Evolutionary conservation across 2,888 invertebrate species (phyloP).

Genomic region (Cotesia congregata): DNA sequence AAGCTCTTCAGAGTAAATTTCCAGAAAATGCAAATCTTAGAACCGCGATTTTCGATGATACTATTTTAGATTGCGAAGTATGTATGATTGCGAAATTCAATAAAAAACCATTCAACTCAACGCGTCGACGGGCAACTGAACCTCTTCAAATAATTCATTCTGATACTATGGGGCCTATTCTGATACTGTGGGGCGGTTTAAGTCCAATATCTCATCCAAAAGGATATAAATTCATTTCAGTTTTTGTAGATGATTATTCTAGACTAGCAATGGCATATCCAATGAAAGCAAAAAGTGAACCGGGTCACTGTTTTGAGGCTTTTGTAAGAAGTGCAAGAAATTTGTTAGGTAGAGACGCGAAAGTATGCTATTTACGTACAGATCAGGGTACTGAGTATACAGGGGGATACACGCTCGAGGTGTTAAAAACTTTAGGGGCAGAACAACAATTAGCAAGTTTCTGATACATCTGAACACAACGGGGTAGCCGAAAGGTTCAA

Average conservation of each 20-base stretch:
- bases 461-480: background rate
- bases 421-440: conserved; percentile 44
- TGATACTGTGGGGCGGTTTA: too few relatives aligned
- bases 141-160: conserved; percentile 45
- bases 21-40: conserved; percentile 43
- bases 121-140: conserved; percentile 37
- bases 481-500: conserved; percentile 43
- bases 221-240: conserved; percentile 37
- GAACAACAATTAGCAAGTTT: conserved; percentile 37
- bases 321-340: conserved; percentile 47
- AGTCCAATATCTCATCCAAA: conserved; percentile 43
- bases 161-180: conserved; percentile 45
- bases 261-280: conserved; percentile 37
- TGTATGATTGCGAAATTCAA: conserved; percentile 50
- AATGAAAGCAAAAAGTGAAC: conserved; percentile 46
- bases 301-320: conserved; percentile 42
- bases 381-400: conserved; percentile 50
- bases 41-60: conserved; percentile 46
- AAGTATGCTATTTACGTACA: conserved; percentile 48
- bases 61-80: conserved; percentile 49
- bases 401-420: conserved; percentile 45
- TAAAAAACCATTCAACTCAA: conserved; percentile 47
- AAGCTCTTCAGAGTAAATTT: conserved; percentile 45
- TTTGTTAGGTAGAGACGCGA: conserved; percentile 45
- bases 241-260: conserved; percentile 42